These are phyloP conservation scores for Drosophila melanosoma DNA, from an alignment of 2,888 invertebrate species.

Conservation along the genomic window DNA sequence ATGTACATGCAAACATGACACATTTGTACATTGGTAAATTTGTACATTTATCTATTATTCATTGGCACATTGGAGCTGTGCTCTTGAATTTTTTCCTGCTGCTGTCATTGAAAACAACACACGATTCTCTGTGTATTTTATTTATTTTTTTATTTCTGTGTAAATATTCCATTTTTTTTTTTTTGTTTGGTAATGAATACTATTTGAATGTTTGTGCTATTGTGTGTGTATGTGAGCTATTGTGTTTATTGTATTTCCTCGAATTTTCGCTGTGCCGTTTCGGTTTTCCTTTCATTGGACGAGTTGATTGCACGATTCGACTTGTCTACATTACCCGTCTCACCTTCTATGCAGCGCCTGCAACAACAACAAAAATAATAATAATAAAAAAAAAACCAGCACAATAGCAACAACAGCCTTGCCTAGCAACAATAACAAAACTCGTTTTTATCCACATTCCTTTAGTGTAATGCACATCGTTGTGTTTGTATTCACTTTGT, in stretches of 20 bases:
- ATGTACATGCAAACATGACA: neutral
- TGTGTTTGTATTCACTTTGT: constrained; percentile 12
- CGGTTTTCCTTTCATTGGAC: constrained; percentile 56
- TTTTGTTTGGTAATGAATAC: constrained; percentile 1
- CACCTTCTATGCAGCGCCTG: constrained; percentile 44
- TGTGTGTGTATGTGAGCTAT: constrained; percentile 5
- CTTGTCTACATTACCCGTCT: constrained; percentile 41
- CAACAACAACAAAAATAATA: constrained; percentile 16
- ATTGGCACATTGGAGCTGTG: constrained; percentile 19
- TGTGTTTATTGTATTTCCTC: constrained; percentile 49
- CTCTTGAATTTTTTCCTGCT: constrained; percentile 42
- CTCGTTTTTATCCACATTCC: constrained; percentile 53
- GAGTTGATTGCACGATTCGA: constrained; percentile 54
- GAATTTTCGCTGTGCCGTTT: constrained; percentile 35
- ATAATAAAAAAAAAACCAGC: constrained; percentile 3
- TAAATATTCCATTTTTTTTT: neutral
- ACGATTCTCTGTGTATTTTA: constrained; percentile 24
- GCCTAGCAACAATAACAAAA: constrained; percentile 54
- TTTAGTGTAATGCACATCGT: constrained; percentile 45
- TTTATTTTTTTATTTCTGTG: neutral
- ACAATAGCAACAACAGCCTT: constrained; percentile 10
- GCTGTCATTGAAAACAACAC: constrained; percentile 39
- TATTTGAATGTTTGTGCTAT: constrained; percentile 3
- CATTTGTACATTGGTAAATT: neutral
- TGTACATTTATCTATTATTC: neutral